Evolutionary conservation across 2,797 vertebrate species (phyloP).

Genomic region (Syngnathus acus): DNA sequence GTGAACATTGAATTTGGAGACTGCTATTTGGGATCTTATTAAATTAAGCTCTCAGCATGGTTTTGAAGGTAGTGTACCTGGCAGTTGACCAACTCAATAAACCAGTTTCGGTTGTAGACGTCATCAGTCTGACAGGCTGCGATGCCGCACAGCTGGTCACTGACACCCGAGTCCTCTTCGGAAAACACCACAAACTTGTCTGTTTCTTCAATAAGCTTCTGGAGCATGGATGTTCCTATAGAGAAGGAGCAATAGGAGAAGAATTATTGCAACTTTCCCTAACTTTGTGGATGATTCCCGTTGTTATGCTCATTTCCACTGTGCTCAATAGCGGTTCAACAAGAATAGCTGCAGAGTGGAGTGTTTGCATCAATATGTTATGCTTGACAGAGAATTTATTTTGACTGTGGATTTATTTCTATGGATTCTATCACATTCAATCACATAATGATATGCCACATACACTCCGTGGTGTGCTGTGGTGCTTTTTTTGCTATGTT

Average conservation of each 20-base stretch:
- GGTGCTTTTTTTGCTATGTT: no score
- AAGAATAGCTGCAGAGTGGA: neutral
- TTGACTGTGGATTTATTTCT: neutral
- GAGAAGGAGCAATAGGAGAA: neutral
- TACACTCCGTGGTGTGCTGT: neutral
- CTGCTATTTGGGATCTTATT: neutral
- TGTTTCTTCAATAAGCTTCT: conserved; percentile 96
- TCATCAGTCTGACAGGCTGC: conserved; percentile 94
- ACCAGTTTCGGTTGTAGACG: conserved; percentile 96
- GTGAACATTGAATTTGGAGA: neutral
- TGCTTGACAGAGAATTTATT: neutral
- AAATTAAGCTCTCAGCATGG: neutral
- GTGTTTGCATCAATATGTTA: neutral
- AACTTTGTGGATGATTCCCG: neutral
- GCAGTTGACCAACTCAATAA: conserved; percentile 94
- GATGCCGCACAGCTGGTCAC: conserved; percentile 91
- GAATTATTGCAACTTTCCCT: neutral
- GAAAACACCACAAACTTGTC: conserved; percentile 98
- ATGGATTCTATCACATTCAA: neutral
- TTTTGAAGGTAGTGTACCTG: conserved; percentile 70
- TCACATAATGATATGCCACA: neutral
- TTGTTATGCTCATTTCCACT: neutral
- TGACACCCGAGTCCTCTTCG: conserved; percentile 91
- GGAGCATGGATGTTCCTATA: conserved; percentile 93
- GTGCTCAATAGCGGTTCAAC: neutral